Evolutionary conservation across 2,113 vertebrate genomes (phyloP).

Genomic region (Mixornis gularis): DNA sequence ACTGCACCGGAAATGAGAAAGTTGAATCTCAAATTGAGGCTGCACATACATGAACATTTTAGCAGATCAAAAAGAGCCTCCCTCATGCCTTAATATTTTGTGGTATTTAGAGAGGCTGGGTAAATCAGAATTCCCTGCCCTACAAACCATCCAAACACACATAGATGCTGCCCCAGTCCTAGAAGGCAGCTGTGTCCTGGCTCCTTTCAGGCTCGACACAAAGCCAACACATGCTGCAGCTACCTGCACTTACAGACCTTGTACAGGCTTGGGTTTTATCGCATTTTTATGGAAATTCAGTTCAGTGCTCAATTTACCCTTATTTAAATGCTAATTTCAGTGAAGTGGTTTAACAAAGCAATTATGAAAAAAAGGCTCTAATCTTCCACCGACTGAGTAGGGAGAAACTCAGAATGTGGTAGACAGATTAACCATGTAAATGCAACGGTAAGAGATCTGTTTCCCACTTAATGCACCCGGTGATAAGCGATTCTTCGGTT

Average conservation of each 20-base stretch:
- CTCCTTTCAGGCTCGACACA: neutral
- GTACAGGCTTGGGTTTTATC: neutral
- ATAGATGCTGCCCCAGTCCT: neutral
- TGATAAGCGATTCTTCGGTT: neutral
- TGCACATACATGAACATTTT: neutral
- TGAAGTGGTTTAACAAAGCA: conserved; percentile 55
- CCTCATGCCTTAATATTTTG: neutral
- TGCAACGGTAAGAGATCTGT: neutral
- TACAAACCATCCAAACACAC: neutral
- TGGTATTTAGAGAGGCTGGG: neutral
- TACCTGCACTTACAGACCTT: neutral
- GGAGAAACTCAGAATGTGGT: neutral
- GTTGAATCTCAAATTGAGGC: neutral
- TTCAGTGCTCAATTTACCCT: conserved; percentile 25
- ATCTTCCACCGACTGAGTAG: neutral
- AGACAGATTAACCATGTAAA: conserved; percentile 21
- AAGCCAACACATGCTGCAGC: neutral
- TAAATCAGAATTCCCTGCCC: neutral
- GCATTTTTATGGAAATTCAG: conserved; percentile 26
- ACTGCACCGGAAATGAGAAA: neutral
- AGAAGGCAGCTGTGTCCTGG: neutral
- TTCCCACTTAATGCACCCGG: neutral
- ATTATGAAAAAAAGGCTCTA: conserved; percentile 36
- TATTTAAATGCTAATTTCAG: conserved; percentile 59
- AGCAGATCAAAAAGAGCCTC: neutral